Percentiles rank a stretch among this genome's conserved stretches.
Conservation (phyloP, 2,888 invertebrate species). For the Cynaeus angustus region DNA sequence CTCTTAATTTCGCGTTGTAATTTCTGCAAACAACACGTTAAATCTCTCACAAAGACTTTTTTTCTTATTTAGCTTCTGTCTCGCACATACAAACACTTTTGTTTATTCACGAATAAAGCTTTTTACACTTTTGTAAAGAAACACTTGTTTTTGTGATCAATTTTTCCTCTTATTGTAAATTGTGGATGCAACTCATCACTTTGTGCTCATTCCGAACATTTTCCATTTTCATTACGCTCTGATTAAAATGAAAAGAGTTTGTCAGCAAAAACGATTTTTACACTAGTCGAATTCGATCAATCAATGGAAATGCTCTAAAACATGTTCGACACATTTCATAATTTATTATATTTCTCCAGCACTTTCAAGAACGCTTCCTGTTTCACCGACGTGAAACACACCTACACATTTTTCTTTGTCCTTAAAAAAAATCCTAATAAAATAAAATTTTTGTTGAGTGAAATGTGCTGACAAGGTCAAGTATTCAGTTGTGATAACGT, state of each 20-base stretch:
- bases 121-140: constrained; percentile 15
- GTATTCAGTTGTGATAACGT: constrained; percentile 21
- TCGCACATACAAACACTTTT: background rate
- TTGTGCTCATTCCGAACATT: constrained; percentile 23
- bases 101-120: constrained; percentile 23
- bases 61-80: background rate
- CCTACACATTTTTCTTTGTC: constrained; percentile 45
- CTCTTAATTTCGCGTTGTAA: constrained; percentile 5
- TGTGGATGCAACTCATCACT: constrained; percentile 28
- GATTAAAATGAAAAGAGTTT: constrained; percentile 26
- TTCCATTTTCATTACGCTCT: constrained; percentile 31
- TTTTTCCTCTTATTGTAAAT: constrained; percentile 15
- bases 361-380: constrained; percentile 46
- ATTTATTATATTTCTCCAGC: constrained; percentile 28
- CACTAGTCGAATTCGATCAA: constrained; percentile 27
- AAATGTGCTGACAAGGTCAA: constrained; percentile 44
- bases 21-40: constrained; percentile 8
- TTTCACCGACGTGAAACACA: constrained; percentile 23
- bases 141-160: constrained; percentile 17
- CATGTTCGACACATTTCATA: constrained; percentile 31
- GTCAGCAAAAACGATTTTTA: background rate
- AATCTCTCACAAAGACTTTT: background rate
- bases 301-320: constrained; percentile 15
- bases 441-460: constrained; percentile 20
- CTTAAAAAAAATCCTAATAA: constrained; percentile 15